Evolutionary conservation across 1,140 invertebrate species (phyloP).

Genomic region (Temnothorax curvispinosus): DNA sequence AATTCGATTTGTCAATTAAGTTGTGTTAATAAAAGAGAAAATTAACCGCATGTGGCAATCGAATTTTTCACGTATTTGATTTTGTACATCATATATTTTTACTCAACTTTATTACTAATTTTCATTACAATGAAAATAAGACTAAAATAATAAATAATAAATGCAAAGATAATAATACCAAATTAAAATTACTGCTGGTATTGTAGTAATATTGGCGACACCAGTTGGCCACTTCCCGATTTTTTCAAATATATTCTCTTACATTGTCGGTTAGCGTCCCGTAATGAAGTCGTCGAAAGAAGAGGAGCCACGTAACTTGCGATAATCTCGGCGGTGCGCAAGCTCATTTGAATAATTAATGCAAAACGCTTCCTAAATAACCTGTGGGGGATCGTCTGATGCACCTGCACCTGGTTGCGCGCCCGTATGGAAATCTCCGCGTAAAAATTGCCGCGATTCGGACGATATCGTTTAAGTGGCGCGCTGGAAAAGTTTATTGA

Average conservation of each 20-base stretch:
- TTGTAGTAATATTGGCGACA: not conserved
- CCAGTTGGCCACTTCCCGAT: constrained; percentile 23
- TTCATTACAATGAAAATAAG: not conserved
- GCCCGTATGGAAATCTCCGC: constrained; percentile 75
- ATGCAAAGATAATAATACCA: not conserved
- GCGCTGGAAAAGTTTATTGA: constrained; percentile 71
- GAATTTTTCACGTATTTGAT: constrained; percentile 8
- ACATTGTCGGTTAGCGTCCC: constrained; percentile 71
- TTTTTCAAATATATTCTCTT: constrained; percentile 55
- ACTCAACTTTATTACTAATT: not conserved
- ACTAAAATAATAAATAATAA: not conserved
- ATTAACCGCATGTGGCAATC: not conserved
- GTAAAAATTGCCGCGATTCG: constrained; percentile 80
- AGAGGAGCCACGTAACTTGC: constrained; percentile 81
- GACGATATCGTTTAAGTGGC: constrained; percentile 79
- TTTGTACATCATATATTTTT: not conserved
- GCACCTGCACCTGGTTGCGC: constrained; percentile 77
- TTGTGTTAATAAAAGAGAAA: not conserved
- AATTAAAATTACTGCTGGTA: not conserved
- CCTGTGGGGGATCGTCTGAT: constrained; percentile 77
- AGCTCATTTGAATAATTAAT: constrained; percentile 85
- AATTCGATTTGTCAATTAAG: constrained; percentile 13
- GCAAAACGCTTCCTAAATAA: constrained; percentile 85
- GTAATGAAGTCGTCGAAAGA: constrained; percentile 78
- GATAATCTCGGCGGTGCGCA: constrained; percentile 79